Evolutionary conservation across 2,797 vertebrate genomes (phyloP), one percentile per base, ranked within the genome.

Genomic region (Mus minutoides): DNA sequence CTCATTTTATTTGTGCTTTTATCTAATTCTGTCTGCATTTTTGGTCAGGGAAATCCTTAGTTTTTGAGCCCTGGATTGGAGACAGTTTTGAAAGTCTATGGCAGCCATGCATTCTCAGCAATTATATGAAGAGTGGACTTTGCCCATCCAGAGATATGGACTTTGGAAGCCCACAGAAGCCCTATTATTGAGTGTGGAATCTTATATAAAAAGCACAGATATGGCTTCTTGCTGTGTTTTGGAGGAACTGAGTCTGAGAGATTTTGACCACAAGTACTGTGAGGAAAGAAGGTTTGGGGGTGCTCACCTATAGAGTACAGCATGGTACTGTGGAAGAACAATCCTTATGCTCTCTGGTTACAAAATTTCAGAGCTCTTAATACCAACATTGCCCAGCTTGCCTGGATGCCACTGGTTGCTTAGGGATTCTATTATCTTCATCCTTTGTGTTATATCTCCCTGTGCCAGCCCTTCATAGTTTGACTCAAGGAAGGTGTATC

Each of bases 181-280:
- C 5, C 13, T 6, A 0, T 4, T 5, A 34, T 46, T 10, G 8
- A 16, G 12, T 19, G 2, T 10, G 22, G 4, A 6, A 34, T 29
- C 29, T 78, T 46, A 24, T 24, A 26, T 1, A 34, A 60, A 54
- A 90, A 43, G 19, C 54, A 19, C 6, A 2, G 19, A 5, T 8
- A 17, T 75, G 62, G 12, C n/a, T 77, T 60, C 4, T 22, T 9
- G 29, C 21, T 71, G 31, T 3, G 24, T 73, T 31, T 71, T 49
- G n/a, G 34, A 75, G 58, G 76, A 96, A 67, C 1, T 1, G 60
- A 69, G 13, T 54, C 29, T 60, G 73, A 31, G 9, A 19, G 49
- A 58, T 76, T 46, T 71, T 71, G 7, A 78, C 10, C 29, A 58
- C 6, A 43, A 16, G 12, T 24, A n/a, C 22, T 52, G 8, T 89